Evolutionary conservation across 2,797 vertebrate genomes (phyloP).

Genomic region (Sylvia borin): DNA sequence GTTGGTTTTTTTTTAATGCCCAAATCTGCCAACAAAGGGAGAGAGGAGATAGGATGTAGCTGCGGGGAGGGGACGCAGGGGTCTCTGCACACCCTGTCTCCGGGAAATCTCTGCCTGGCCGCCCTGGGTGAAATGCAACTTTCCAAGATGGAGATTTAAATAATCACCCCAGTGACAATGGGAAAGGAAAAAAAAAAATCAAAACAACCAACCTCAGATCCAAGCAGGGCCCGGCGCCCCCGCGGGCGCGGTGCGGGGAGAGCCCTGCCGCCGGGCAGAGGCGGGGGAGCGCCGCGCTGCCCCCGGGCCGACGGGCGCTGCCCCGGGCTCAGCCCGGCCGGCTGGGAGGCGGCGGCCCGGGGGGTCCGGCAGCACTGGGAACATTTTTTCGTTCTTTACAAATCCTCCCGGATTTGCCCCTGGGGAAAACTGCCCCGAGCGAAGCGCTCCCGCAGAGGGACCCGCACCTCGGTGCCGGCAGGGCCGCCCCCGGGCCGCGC

Average conservation of each 20-base stretch:
- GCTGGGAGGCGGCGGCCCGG: not conserved
- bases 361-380: accelerated
- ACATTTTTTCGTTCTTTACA: not conserved
- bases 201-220: not conserved
- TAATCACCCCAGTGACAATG: conserved; percentile 31
- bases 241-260: not conserved
- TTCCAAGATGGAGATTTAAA: conserved; percentile 50
- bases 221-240: not conserved
- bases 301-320: not conserved
- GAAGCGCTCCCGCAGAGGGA: not conserved
- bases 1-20: not conserved
- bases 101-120: not conserved
- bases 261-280: not conserved
- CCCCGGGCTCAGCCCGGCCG: not conserved
- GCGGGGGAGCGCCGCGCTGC: not conserved
- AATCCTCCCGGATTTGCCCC: not conserved
- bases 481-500: not conserved
- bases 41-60: not conserved
- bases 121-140: conserved; percentile 14
- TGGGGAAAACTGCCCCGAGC: not conserved
- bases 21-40: conserved; percentile 63
- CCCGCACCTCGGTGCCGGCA: not conserved
- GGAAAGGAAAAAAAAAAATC: not conserved
- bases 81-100: not conserved
- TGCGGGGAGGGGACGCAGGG: not conserved